Evolutionary conservation across 2,797 vertebrate species (phyloP).

Genomic region (Labeo calbasu): DNA sequence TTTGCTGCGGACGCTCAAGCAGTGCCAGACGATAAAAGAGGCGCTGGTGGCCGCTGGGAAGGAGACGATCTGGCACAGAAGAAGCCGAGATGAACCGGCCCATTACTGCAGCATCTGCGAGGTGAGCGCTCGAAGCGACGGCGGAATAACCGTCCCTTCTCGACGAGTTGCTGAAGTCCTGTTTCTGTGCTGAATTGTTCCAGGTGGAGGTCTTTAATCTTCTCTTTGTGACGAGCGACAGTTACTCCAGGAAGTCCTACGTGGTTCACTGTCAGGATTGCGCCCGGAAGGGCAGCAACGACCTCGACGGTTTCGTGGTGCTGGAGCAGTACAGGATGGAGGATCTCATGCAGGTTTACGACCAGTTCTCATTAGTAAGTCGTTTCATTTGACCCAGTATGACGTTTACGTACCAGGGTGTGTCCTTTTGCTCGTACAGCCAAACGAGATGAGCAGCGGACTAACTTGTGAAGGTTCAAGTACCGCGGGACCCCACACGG

Average conservation of each 20-base stretch:
- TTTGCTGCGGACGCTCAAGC: conserved; percentile 93
- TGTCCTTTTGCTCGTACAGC: background rate
- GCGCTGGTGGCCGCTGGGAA: conserved; percentile 89
- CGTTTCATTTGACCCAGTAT: background rate
- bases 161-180: background rate
- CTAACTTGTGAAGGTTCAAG: background rate
- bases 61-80: conserved; percentile 91
- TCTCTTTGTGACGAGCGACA: conserved; percentile 95
- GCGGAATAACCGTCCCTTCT: accelerated
- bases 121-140: conserved; percentile 67
- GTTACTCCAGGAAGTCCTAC: conserved; percentile 90
- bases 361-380: conserved; percentile 98
- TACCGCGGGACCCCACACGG: too few relatives aligned
- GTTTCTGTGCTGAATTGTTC: background rate
- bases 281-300: conserved; percentile 89
- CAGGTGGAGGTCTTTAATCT: conserved; percentile 98
- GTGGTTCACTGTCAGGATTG: conserved; percentile 98
- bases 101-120: conserved; percentile 98
- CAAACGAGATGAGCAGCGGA: background rate
- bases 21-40: conserved; percentile 93
- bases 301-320: conserved; percentile 95
- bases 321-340: conserved; percentile 97
- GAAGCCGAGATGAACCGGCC: conserved; percentile 90
- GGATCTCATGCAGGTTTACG: conserved; percentile 97
- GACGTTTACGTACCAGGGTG: background rate